Evolutionary conservation across 2,113 vertebrate species (phyloP), one percentile per base, ranked within the genome.

Genomic region (Natator depressus): DNA sequence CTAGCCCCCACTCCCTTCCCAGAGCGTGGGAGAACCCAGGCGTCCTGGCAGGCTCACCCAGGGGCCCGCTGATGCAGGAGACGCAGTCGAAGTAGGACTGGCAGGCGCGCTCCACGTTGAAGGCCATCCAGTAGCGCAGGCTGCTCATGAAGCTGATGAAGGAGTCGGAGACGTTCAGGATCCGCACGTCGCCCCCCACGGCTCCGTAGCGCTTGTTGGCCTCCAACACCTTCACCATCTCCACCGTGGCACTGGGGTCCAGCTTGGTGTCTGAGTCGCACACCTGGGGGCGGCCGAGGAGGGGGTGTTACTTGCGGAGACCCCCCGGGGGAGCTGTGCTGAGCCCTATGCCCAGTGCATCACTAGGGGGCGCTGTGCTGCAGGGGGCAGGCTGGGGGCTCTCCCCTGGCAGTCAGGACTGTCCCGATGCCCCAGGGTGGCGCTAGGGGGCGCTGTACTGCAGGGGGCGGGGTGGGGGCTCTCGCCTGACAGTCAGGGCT

Each of bases 111-210:
- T 99, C 99, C 1, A 99, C 98, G 42, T 99, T 99, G 97, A 99
- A 99, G 59, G 99, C 99, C 97, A 99, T 99, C 99, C 99, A 99
- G 97, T 99, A 99, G 54, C 99, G 97, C 57, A 99, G 98, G 94
- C 99, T 99, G 98, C 99, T 99, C 97, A 99, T 98, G 97, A 99
- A 99, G 96, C 99, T 99, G 97, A 99, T 98, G 97, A 98, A 99
- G 16, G 99, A 99, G 69, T 99, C 99, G 87, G 98, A 98, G 31
- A 98, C 96, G 95, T 99, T 99, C 27, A 99, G 98, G 91, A 99
- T 99, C 96, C 99, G 98, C 90, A 99, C 99, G 0, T 99, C 99
- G 1, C 99, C 99, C 8, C 99, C 99, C 5, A 99, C 99, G 2
- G 99, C 99, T 3, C 99, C 99, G 0, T 99, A 99, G 5, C 91